phyloP scores from a whole-genome alignment of 2,113 vertebrate genomes.

The Sakesphorus luctuosus region DNA sequence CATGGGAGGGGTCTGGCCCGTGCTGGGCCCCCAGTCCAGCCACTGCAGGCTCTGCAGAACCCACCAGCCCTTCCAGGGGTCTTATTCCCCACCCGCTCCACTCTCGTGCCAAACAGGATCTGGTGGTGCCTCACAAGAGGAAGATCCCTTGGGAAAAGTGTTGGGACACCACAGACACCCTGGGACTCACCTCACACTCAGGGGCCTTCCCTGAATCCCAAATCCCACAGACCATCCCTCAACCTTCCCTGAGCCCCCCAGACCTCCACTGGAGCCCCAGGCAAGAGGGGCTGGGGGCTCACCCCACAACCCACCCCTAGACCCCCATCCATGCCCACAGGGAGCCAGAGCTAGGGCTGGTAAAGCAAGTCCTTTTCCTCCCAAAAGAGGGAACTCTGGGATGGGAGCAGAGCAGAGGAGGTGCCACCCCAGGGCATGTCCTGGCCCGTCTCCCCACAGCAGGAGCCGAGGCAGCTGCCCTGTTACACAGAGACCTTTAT shows the following conservation, averaged over 20 bases:
- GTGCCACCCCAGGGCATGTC: rapidly evolving
- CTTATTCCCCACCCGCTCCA: not conserved
- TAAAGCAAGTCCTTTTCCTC: rapidly evolving
- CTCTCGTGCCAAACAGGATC: not conserved
- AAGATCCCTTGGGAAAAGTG: not conserved
- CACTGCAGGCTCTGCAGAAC: not conserved
- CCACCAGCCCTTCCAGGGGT: not conserved
- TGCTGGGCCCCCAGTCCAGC: not conserved
- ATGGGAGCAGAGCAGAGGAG: not conserved
- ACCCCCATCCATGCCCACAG: rapidly evolving
- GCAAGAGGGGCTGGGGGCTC: not conserved
- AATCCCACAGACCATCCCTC: not conserved
- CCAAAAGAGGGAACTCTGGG: not conserved
- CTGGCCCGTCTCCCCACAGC: not conserved
- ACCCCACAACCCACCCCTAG: not conserved
- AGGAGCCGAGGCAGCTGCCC: not conserved
- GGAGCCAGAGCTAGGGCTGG: not conserved
- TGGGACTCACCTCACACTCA: not conserved
- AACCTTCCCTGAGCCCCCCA: not conserved
- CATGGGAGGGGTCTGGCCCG: rapidly evolving
- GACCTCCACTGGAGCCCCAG: rapidly evolving
- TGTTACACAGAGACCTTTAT: not conserved
- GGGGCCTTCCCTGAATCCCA: not conserved
- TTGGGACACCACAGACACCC: not conserved
- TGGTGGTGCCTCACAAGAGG: not conserved